phyloP scores from a whole-genome alignment of 2,888 invertebrate genomes.

The Siphlonurus alternatus region DNA sequence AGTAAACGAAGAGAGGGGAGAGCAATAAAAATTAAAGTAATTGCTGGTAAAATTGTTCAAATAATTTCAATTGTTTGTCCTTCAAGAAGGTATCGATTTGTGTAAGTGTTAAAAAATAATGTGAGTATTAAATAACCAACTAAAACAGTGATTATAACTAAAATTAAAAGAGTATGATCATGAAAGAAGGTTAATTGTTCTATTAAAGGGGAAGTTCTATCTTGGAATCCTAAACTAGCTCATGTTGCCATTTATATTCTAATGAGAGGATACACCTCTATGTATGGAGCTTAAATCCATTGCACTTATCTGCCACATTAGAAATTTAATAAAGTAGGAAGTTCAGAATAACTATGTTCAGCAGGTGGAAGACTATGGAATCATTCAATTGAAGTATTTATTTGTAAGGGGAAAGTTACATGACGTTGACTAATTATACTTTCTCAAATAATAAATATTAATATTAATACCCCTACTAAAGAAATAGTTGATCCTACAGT shows the following conservation, averaged over 20 bases:
- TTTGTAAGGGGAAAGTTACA: slow-evolving; percentile 31
- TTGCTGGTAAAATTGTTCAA: slow-evolving; percentile 42
- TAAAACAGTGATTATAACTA: slow-evolving; percentile 41
- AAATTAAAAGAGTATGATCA: slow-evolving; percentile 41
- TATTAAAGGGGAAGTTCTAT: slow-evolving; percentile 43
- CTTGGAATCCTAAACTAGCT: slow-evolving; percentile 39
- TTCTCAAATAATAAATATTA: slow-evolving; percentile 45
- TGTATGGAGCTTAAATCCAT: slow-evolving; percentile 45
- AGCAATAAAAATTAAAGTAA: slow-evolving; percentile 44
- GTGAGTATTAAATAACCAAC: slow-evolving; percentile 37
- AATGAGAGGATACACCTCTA: slow-evolving; percentile 19
- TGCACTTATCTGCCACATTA: slow-evolving; percentile 44
- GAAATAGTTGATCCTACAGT: slow-evolving; percentile 50
- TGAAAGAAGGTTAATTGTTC: slow-evolving; percentile 48
- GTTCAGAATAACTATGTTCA: slow-evolving; percentile 41
- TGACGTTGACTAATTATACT: slow-evolving; percentile 35
- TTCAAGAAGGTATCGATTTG: slow-evolving; percentile 38
- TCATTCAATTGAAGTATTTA: slow-evolving; percentile 43
- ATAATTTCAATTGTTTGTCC: slow-evolving; percentile 44
- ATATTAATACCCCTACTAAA: slow-evolving; percentile 36
- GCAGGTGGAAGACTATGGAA: slow-evolving; percentile 36
- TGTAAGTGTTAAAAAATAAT: slow-evolving; percentile 37
- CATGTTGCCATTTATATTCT: slow-evolving; percentile 38
- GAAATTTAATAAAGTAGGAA: slow-evolving; percentile 39
- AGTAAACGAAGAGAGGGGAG: slow-evolving; percentile 40